These are phyloP conservation scores for Sisyra terminalis DNA, from an alignment of 2,888 invertebrate species.

Conservation along the genomic window DNA sequence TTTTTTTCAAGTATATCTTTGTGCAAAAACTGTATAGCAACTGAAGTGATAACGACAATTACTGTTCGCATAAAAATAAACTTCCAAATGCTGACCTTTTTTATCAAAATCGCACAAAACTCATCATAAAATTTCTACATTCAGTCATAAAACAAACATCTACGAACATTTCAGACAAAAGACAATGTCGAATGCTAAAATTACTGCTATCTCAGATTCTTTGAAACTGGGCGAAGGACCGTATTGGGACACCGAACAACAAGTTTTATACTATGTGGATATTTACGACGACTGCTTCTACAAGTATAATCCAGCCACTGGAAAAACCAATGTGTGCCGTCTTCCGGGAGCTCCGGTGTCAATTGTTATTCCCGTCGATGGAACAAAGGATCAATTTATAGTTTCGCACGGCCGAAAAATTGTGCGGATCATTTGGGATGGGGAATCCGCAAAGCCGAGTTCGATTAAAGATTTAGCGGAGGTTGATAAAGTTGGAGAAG, in stretches of 20 bases:
- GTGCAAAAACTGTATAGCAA: too few species aligned
- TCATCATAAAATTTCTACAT: too few species aligned
- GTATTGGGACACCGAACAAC: constrained; percentile 44
- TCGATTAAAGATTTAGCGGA: constrained; percentile 33
- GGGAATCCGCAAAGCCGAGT: constrained; percentile 30
- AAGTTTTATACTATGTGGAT: constrained; percentile 49
- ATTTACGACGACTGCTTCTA: constrained; percentile 30
- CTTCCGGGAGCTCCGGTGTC: constrained; percentile 20
- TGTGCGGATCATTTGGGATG: constrained; percentile 46
- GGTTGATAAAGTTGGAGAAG: constrained; percentile 35
- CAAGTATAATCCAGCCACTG: constrained; percentile 31
- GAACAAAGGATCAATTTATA: constrained; percentile 39
- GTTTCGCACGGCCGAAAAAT: constrained; percentile 43
- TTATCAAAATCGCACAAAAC: too few species aligned
- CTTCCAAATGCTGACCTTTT: too few species aligned
- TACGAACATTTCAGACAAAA: too few species aligned
- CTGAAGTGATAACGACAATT: too few species aligned
- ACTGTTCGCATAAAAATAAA: too few species aligned
- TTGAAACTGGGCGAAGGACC: constrained; percentile 47
- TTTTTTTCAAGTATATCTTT: too few species aligned
- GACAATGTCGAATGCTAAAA: too few species aligned
- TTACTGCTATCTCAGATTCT: too few species aligned
- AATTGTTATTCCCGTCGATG: constrained; percentile 49
- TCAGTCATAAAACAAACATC: too few species aligned
- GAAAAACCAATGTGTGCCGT: constrained; percentile 31